Conservation (phyloP, 2,888 invertebrate genomes). For the Tiliacea aurago region DNA sequence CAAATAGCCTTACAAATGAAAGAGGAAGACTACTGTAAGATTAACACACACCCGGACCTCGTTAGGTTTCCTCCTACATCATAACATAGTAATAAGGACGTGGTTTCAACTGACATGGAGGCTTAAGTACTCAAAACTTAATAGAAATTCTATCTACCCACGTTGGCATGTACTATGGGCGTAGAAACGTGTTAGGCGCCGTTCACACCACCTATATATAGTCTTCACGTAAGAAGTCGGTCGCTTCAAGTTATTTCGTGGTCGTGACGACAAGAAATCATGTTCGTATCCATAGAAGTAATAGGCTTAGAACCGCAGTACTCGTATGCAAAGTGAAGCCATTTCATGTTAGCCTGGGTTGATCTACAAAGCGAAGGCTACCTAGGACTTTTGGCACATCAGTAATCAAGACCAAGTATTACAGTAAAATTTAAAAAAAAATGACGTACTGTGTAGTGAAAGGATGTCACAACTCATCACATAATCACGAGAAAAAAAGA, state of each 20-base stretch:
- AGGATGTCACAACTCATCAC: too few relatives aligned
- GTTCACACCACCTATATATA: background rate
- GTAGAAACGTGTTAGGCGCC: background rate
- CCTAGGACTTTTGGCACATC: too few relatives aligned
- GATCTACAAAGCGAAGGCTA: too few relatives aligned
- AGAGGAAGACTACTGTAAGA: background rate
- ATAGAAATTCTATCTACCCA: constrained; percentile 32
- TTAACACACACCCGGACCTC: background rate
- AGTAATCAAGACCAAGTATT: too few relatives aligned
- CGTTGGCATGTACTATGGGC: background rate
- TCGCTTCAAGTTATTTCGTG: background rate
- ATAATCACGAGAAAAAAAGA: too few relatives aligned
- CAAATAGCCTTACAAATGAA: background rate
- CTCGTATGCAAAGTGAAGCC: too few relatives aligned
- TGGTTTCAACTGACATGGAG: constrained; percentile 33
- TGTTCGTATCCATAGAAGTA: too few relatives aligned
- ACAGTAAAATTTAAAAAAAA: too few relatives aligned
- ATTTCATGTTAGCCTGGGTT: too few relatives aligned
- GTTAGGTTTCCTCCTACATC: background rate
- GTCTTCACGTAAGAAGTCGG: background rate
- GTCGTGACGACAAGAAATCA: background rate
- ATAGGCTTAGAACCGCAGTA: too few relatives aligned
- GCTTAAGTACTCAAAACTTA: constrained; percentile 23
- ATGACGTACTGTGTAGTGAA: too few relatives aligned
- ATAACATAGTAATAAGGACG: constrained; percentile 15